Evolutionary conservation across 2,113 vertebrate genomes (phyloP).

Genomic region (Ellobius talpinus): DNA sequence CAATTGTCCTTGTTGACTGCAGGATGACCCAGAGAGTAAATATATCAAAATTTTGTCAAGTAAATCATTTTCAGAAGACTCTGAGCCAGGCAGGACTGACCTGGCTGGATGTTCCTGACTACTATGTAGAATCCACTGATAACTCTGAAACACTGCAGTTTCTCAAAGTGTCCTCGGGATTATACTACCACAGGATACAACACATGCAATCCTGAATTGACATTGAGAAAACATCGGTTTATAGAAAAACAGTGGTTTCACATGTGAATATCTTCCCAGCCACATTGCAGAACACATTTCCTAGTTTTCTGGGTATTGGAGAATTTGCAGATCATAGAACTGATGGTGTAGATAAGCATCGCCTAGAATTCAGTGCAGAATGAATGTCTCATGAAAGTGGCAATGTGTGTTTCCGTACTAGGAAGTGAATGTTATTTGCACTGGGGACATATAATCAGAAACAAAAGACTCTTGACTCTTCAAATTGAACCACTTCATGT

Average conservation of each 20-base stretch:
- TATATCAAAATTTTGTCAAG: neutral
- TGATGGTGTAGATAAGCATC: neutral
- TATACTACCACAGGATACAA: neutral
- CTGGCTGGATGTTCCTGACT: neutral
- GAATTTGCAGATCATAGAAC: neutral
- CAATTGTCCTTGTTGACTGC: neutral
- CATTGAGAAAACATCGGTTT: neutral
- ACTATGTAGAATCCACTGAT: neutral
- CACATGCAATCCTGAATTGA: neutral
- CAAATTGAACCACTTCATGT: conserved; percentile 18
- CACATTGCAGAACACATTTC: neutral
- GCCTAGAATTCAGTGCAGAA: neutral
- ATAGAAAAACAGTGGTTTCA: neutral
- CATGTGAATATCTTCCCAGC: neutral
- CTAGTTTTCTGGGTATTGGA: neutral
- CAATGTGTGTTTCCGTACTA: neutral
- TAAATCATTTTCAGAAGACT: neutral
- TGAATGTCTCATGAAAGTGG: neutral
- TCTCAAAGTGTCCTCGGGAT: neutral
- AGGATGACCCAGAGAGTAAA: neutral
- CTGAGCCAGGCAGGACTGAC: no score
- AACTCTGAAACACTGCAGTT: neutral
- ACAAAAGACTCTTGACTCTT: conserved; percentile 20
- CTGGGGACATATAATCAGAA: conserved; percentile 29
- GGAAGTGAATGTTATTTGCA: conserved; percentile 23